Percentiles rank a stretch among this genome's conserved stretches.
Conservation (phyloP, 2,113 vertebrate genomes). For the Channa argus region DNA sequence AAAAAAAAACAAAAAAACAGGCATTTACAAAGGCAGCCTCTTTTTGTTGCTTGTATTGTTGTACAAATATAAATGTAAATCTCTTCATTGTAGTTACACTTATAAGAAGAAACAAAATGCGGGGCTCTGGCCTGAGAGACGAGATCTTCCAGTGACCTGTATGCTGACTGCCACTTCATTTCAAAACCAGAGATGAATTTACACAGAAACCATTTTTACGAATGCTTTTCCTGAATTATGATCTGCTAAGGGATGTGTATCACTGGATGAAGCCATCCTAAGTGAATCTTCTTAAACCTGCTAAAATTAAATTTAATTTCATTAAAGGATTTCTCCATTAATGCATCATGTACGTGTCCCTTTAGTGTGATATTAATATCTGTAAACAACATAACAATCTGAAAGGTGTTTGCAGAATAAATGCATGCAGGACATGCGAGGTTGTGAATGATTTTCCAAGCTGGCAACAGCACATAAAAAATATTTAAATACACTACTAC, state of each 20-base stretch:
- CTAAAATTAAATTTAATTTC: not conserved
- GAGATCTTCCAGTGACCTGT: conserved; percentile 23
- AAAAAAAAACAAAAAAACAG: conserved; percentile 77
- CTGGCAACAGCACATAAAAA: conserved; percentile 39
- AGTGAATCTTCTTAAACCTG: no score
- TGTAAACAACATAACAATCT: conserved; percentile 38
- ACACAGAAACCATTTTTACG: conserved; percentile 15
- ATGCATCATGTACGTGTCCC: conserved; percentile 32
- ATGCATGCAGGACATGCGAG: conserved; percentile 70
- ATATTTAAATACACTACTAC: conserved; percentile 36
- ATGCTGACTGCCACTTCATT: conserved; percentile 13
- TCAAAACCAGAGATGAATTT: conserved; percentile 13
- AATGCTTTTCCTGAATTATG: not conserved
- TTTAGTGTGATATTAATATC: conserved; percentile 53
- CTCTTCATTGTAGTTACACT: conserved; percentile 69
- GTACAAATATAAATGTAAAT: conserved; percentile 81
- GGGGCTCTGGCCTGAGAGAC: conserved; percentile 40
- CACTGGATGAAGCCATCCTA: not conserved
- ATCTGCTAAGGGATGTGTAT: conserved; percentile 5
- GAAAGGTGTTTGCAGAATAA: conserved; percentile 55
- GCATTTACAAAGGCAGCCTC: conserved; percentile 79
- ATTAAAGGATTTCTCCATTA: not conserved
- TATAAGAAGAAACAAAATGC: conserved; percentile 35
- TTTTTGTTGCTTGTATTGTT: conserved; percentile 54
- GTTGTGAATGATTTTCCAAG: conserved; percentile 40